A percentile compares a stretch with the other conserved stretches of the same genome.
phyloP scores from a whole-genome alignment of 2,888 invertebrate genomes.

The Timema podura region DNA sequence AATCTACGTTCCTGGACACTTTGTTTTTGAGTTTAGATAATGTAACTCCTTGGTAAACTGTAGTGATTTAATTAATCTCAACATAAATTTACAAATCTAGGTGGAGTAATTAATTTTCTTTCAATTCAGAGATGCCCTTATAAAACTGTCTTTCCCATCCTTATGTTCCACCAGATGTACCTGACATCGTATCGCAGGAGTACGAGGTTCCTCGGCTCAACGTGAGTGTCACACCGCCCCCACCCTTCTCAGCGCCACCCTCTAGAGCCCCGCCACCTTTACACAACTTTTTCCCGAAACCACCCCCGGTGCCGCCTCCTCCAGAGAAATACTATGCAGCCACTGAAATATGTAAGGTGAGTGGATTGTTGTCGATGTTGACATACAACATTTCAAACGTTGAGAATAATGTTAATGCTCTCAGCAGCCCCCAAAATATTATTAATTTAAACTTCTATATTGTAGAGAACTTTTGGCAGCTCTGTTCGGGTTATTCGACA shows the following conservation, averaged over 20 bases:
- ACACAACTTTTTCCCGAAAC: constrained; percentile 51
- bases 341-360: constrained; percentile 57
- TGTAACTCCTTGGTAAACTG: too few species aligned
- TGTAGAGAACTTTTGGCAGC: too few species aligned
- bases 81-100: too few species aligned
- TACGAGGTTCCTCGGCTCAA: constrained; percentile 57
- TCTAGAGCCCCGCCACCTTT: constrained; percentile 49
- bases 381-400: not conserved
- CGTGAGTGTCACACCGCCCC: constrained; percentile 40
- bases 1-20: too few species aligned
- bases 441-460: too few species aligned
- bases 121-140: too few species aligned
- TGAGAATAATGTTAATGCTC: not conserved
- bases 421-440: too few species aligned
- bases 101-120: too few species aligned
- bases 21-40: too few species aligned
- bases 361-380: not conserved
- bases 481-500: too few species aligned
- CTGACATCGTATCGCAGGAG: constrained; percentile 57
- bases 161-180: constrained; percentile 51
- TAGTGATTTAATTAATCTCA: too few species aligned
- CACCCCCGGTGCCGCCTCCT: constrained; percentile 53
- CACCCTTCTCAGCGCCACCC: constrained; percentile 35
- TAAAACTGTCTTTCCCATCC: too few species aligned
- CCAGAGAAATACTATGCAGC: constrained; percentile 69